Conservation (phyloP, 2,888 invertebrate species). For the Pachymerium ferrugineum region DNA sequence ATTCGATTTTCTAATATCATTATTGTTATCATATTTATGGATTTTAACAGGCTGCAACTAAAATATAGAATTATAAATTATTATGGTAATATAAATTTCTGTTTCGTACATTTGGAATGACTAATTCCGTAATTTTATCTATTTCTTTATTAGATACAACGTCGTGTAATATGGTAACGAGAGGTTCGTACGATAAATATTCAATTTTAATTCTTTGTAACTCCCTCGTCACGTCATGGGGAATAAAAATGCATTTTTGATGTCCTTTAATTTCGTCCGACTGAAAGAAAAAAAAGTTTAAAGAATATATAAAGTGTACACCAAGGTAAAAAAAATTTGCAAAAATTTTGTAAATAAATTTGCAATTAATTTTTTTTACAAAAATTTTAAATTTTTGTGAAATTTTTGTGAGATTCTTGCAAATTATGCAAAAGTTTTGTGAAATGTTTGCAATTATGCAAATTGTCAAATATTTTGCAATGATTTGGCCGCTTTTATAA, state of each 20-base stretch:
- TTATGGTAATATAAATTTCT: background rate
- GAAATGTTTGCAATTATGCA: no score
- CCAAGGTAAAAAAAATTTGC: no score
- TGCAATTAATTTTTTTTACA: background rate
- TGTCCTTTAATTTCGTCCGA: background rate
- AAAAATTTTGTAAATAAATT: no score
- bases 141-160: slow-evolving; percentile 6
- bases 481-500: no score
- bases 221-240: background rate
- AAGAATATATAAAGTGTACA: background rate
- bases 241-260: background rate
- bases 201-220: slow-evolving; percentile 7
- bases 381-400: no score
- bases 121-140: background rate
- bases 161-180: background rate
- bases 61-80: background rate
- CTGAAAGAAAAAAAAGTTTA: background rate
- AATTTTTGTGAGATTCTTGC: no score
- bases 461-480: no score
- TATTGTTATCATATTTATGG: background rate
- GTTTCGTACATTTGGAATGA: background rate
- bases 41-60: background rate
- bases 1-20: background rate
- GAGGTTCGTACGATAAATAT: slow-evolving; percentile 11
- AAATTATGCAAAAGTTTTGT: no score